Percentiles rank a stretch among this genome's conserved stretches.
Conservation (phyloP, 2,888 invertebrate genomes). For the Zaprionus obscuricornis region DNA sequence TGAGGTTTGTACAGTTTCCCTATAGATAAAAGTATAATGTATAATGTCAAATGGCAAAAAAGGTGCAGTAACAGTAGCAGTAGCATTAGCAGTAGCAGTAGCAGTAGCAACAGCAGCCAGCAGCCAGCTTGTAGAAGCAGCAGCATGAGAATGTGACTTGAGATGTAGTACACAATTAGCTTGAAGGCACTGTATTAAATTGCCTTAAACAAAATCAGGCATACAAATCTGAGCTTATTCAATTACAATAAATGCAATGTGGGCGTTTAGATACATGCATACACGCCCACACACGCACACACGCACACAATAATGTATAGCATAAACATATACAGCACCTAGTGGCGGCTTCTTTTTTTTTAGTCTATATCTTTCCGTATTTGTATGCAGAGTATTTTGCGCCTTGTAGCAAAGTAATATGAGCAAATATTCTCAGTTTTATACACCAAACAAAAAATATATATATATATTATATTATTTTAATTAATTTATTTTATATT, state of each 20-base stretch:
- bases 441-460: no score
- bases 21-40: conserved; percentile 35
- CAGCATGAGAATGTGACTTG: conserved; percentile 1
- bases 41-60: conserved; percentile 42
- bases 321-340: conserved; percentile 12
- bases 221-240: conserved; percentile 52
- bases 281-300: conserved; percentile 4
- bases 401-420: conserved; percentile 34
- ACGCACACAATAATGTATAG: background rate
- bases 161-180: conserved; percentile 56
- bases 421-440: no score
- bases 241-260: conserved; percentile 62
- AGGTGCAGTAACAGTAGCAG: no score
- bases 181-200: conserved; percentile 50
- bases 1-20: conserved; percentile 21
- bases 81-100: no score
- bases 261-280: conserved; percentile 9
- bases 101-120: background rate
- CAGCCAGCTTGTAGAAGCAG: conserved; percentile 11
- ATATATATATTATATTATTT: no score
- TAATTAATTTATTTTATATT: conserved; percentile 4
- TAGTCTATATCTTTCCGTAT: conserved; percentile 19
- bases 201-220: conserved; percentile 1
- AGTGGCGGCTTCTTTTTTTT: conserved; percentile 35
- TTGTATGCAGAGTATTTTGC: conserved; percentile 34